phyloP scores from a whole-genome alignment of 2,888 invertebrate species.

The Drosophila acutilabella region DNA sequence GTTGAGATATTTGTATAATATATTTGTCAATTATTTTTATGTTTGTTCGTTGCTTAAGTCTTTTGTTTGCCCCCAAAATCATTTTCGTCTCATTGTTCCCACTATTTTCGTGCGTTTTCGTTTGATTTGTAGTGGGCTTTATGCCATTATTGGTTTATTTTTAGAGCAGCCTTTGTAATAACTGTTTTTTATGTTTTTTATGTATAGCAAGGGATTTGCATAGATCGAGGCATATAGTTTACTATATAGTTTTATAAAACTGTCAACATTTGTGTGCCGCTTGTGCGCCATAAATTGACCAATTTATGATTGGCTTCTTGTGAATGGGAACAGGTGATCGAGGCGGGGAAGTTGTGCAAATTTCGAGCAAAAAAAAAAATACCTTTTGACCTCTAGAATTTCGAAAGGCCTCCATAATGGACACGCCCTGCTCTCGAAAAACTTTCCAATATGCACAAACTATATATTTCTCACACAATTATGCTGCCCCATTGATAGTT shows the following conservation, averaged over 20 bases:
- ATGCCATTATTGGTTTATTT: conserved; percentile 55
- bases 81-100: conserved; percentile 51
- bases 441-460: conserved; percentile 68
- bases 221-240: conserved; percentile 33
- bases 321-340: conserved; percentile 8
- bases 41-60: conserved; percentile 60
- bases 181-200: conserved; percentile 2
- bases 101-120: conserved; percentile 17
- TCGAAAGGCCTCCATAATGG: conserved; percentile 61
- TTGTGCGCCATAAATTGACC: conserved; percentile 59
- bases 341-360: conserved; percentile 50
- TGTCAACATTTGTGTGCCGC: conserved; percentile 74
- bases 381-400: conserved; percentile 74
- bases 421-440: conserved; percentile 68
- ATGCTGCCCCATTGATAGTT: conserved; percentile 75
- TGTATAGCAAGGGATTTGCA: conserved; percentile 52
- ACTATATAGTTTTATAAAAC: conserved; percentile 45
- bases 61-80: conserved; percentile 58
- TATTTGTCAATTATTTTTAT: conserved; percentile 81
- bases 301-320: conserved; percentile 59
- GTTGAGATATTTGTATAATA: conserved; percentile 69
- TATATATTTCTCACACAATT: conserved; percentile 76
- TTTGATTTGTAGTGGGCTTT: conserved; percentile 43
- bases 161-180: conserved; percentile 42
- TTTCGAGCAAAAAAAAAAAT: conserved; percentile 43